Evolutionary conservation across 1,140 invertebrate genomes (phyloP), one percentile per base, ranked within the genome.

Genomic region (Drosophila albomicans): DNA sequence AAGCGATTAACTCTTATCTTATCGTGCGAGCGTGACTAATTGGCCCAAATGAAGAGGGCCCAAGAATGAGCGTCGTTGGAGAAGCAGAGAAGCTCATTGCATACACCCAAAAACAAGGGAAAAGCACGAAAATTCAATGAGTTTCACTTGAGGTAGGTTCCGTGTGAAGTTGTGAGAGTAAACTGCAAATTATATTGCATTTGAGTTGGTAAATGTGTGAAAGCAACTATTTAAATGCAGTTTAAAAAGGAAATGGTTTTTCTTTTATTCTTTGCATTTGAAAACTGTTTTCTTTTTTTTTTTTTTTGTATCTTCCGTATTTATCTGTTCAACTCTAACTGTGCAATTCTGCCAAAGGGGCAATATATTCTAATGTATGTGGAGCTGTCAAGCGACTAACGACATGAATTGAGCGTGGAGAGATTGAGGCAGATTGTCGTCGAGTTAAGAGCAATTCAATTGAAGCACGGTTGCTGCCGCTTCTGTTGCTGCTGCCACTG

Each of bases 11-110:
- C 59, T 48, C 80, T 63, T 87, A 87, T 87, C 84, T 87, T 87
- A 87, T 87, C 84, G 20, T 72, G 38, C 30, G 74, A 69, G 85
- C 74, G 80, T 87, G 84, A 87, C 84, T 87, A 87, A 87, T 87
- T 87, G 85, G 74, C 80, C 61, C 80, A 77, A 82, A 72, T 69
- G 48, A 71, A 88, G 71, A 73, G 79, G 79, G 54, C 46, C 73
- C 68, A 57, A 72, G 72, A 84, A 77, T 84, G 63, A 65, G 62
- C 63, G 59, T 30, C 52, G 63, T 67, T 10, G 13, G 16, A 20
- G 16, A 20, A 20, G 13, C 25, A 13, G 20, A 8, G 13, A 48
- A 49, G 49, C 49, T 28, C 52, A 65, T 65, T 65, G 32, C 11
- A 10, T 52, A 15, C 61, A 3, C 4, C n/a, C 20, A 25, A 25